phyloP scores from a whole-genome alignment of 2,888 invertebrate species.

The Adelognathus sp. region DNA sequence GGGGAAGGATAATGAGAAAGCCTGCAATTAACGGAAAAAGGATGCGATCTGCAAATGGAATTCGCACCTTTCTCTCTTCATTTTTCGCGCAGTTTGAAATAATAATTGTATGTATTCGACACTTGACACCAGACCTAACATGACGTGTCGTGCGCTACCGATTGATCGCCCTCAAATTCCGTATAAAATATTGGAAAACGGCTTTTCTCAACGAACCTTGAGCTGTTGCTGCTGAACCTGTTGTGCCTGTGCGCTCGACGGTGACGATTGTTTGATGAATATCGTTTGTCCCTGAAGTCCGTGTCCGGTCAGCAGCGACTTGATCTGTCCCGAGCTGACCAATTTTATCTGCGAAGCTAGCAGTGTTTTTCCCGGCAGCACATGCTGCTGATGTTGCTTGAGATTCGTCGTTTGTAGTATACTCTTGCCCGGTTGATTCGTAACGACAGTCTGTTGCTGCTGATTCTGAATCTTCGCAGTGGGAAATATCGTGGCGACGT shows the following conservation, averaged over 20 bases:
- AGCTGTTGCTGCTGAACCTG: constrained; percentile 80
- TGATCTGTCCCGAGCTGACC: constrained; percentile 79
- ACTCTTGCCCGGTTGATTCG: constrained; percentile 73
- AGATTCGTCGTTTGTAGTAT: constrained; percentile 74
- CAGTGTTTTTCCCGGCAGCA: constrained; percentile 78
- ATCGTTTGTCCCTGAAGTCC: constrained; percentile 79
- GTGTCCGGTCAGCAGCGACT: constrained; percentile 78
- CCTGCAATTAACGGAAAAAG: no score
- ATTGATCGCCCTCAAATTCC: no score
- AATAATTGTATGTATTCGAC: no score
- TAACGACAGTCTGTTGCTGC: constrained; percentile 68
- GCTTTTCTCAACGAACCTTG: constrained; percentile 43
- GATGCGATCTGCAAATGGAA: no score
- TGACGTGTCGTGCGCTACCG: no score
- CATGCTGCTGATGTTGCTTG: constrained; percentile 73
- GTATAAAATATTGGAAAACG: background rate
- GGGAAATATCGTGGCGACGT: constrained; percentile 80
- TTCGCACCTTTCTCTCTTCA: no score
- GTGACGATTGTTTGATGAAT: constrained; percentile 78
- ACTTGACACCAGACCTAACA: no score
- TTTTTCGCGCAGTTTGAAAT: no score
- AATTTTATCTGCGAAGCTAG: constrained; percentile 79
- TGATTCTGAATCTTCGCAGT: constrained; percentile 78
- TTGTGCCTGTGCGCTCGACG: constrained; percentile 71
- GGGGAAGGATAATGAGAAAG: no score